Evolutionary conservation across 2,113 vertebrate genomes (phyloP), one percentile per base, ranked within the genome.

Genomic region (Trogon surrucura): DNA sequence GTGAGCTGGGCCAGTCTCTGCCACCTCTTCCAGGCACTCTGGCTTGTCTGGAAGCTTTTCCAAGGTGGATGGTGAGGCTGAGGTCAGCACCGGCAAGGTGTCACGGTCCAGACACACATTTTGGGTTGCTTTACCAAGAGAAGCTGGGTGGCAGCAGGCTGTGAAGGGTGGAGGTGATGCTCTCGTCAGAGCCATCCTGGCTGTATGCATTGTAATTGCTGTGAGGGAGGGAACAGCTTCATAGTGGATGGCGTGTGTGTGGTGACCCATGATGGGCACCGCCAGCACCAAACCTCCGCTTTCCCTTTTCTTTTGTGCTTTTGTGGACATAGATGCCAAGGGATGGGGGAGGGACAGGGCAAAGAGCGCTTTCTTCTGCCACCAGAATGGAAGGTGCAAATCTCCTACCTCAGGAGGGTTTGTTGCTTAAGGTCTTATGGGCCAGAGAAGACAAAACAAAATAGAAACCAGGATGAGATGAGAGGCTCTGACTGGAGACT

Each of bases 321-420:
- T 56, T 56, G 48, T 69, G 50, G 32, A 22, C 69, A n/a, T 5
- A n/a, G 36, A 20, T 10, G 60, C 45, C 53, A 26, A 7, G 2
- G 19, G 48, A 8, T 30, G 36, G 20, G 16, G 13, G 5, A 32
- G 7, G 4, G 2, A 21, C 0, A 0, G 53, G 9, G 17, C 25
- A 45, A 34, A 53, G 48, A 81, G 32, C 87, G 3, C 10, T 91
- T 60, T 74, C 47, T 56, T 60, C 65, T 81, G 44, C 38, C 26
- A 21, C 22, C 34, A 27, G 12, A 86, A 62, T 41, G 67, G 71
- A 60, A 71, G 41, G 47, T 21, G 38, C 20, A 53, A 73, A 77
- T 85, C 50, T 82, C 54, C 62, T 69, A 11, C 36, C 16, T 69
- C 48, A 5, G 2, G 34, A 53, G 14, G 23, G 30, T 72, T 91